These are phyloP conservation scores for Drosophila nasuta DNA, from an alignment of 1,140 invertebrate species.

Conservation along the genomic window DNA sequence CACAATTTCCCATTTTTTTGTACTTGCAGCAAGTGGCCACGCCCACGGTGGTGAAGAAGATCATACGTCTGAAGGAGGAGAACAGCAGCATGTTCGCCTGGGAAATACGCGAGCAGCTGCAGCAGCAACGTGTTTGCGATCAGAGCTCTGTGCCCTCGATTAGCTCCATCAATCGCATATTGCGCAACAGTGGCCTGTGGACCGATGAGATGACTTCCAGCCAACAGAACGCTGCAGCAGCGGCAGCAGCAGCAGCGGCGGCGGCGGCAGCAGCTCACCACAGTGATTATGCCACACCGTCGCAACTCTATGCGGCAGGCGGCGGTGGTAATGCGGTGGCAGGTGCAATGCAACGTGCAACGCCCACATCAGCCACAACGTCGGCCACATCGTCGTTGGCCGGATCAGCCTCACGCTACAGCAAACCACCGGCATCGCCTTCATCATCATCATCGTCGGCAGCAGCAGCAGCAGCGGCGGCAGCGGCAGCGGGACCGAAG, in stretches of 20 bases:
- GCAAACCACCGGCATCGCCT: conserved; percentile 39
- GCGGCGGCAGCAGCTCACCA: conserved; percentile 57
- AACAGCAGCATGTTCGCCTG: conserved; percentile 97
- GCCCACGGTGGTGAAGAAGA: conserved; percentile 96
- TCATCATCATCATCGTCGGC: not conserved
- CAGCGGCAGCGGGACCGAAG: conserved; percentile 43
- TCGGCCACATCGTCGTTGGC: conserved; percentile 23
- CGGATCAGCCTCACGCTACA: conserved; percentile 35
- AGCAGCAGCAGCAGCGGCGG: too few relatives aligned
- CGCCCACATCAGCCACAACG: conserved; percentile 21
- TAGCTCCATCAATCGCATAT: conserved; percentile 97
- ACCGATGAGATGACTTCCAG: conserved; percentile 87
- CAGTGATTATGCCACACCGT: conserved; percentile 44
- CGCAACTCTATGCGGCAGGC: conserved; percentile 37
- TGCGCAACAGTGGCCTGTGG: conserved; percentile 93
- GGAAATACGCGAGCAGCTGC: conserved; percentile 95
- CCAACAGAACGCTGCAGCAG: conserved; percentile 78
- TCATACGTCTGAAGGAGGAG: conserved; percentile 95
- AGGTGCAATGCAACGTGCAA: not conserved
- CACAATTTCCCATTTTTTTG: not conserved
- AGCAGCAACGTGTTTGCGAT: conserved; percentile 93
- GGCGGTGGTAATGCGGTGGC: conserved; percentile 14
- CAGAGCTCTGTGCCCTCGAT: conserved; percentile 95
- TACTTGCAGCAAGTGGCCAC: conserved; percentile 94
- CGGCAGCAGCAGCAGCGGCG: conserved; percentile 60